Base-by-base conservation (phyloP, 2,888 invertebrate genomes). In the Beris chalybata region DNA sequence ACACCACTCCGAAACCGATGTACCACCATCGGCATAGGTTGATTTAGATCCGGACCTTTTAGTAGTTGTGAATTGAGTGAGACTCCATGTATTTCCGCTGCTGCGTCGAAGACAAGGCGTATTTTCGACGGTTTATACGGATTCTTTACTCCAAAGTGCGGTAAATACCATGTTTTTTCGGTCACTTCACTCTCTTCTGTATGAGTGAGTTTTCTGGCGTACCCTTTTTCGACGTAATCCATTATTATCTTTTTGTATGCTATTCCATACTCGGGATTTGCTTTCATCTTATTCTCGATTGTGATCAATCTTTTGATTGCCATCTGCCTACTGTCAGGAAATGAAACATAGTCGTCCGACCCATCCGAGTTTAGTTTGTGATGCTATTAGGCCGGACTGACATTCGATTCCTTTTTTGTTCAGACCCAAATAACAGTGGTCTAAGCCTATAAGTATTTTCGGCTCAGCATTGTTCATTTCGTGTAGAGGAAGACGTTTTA, bases 331-430 rank as follows among this genome's bases (percentile, higher is more conserved):
- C 38, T 38, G 38, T 38, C 3, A 38, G 38, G 38, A 38, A 38
- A 38, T 38, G 38, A 38, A 1, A 38, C 38, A 38, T 38, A 9
- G 38, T 38, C 38, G 1, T 38, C 38, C 38, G 0, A 47, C 54
- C 69, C 67, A 69, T 29, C 67, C 69, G 12, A 67, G 22, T n/a
- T 58, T 53, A 5, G 69, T 69, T 29, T 67, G 59, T 0, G 65
- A 54, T 3, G 61, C 69, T 3, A 67, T 48, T 4, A 61, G 56
- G 4, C 59, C 32, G 3, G 48, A 11, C 13, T n/a, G n/a, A n/a
- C n/a, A n/a, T 0, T 67, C 67, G 31, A 38, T 53, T 1, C 53
- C 53, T 11, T 22, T 30, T 11, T 45, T 50, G 32, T 52, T 64
- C 1, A 67, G 57, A 15, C 55, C 66, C 52, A 58, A 38, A 58